Evolutionary conservation across 1,140 invertebrate genomes (phyloP), one percentile per base, ranked within the genome.

Genomic region (Drosophila azteca): DNA sequence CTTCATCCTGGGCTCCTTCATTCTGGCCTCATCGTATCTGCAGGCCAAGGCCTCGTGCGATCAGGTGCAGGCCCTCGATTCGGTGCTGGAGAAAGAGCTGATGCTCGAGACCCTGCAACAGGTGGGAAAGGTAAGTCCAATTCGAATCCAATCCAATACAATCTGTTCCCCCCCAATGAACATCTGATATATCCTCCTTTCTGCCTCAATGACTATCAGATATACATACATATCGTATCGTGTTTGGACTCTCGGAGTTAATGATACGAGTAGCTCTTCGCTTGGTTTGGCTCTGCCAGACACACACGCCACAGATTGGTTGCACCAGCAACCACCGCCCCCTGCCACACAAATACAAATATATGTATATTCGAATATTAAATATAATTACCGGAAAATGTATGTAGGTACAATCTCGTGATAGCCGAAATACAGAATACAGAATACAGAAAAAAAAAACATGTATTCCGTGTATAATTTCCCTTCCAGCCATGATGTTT

Each of bases 1-100:
- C 6, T 93, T 97, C 69, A 94, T 97, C 46, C 92, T 97, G 67
- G 96, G 96, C 26, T 93, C 95, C 58, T 96, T 96, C 89, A 95
- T 97, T 77, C 91, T 97, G 67, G 95, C 96, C 29, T 94, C 95
- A 6, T 95, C 96, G 69, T 97, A 96, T 93, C 94, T 97, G n/a
- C 94, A 95, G 79, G 95, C 95, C 29, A 94, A 94, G 63, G 94
- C 94, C 29, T 94, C 95, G 9, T 96, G 95, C 89, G 94, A 94
- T 70, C 94, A 95, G 87, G 91, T 95, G 17, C 94, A 94, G 82
- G 94, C 95, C 59, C 87, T 94, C 6, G 94, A 94, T 55, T 93
- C 93, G 29, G 93, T 94, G 89, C 91, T 94, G 52, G 94, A 95
- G 77, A 93, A 95, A 79, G 94, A 95, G 80, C 90, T 95, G 15